These are phyloP conservation scores for Mugil cephalus DNA, from an alignment of 2,113 vertebrate species.

Conservation along the genomic window DNA sequence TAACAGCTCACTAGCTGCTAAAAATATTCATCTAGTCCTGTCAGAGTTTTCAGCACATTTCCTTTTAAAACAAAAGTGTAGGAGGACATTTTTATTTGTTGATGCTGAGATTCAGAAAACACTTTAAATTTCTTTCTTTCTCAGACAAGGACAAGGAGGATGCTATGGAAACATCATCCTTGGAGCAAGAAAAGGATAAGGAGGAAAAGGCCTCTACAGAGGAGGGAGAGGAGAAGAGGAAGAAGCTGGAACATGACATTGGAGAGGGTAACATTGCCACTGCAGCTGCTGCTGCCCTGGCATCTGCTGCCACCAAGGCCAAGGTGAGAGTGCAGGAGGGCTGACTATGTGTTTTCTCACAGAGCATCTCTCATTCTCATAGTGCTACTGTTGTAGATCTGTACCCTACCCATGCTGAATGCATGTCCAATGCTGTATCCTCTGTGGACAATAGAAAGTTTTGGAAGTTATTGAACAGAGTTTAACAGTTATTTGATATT, in stretches of 20 bases:
- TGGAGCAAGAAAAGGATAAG: constrained; percentile 91
- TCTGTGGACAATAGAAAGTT: too few relatives aligned
- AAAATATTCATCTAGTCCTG: too few relatives aligned
- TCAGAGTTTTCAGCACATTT: background rate
- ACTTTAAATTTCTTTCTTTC: background rate
- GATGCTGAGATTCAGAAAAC: background rate
- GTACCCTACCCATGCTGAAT: background rate
- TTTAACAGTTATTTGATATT: background rate
- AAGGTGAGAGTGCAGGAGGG: constrained; percentile 85
- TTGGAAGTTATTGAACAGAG: too few relatives aligned
- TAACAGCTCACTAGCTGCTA: too few relatives aligned
- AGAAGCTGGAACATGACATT: constrained; percentile 92
- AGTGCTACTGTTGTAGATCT: background rate
- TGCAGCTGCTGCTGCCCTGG: constrained; percentile 95
- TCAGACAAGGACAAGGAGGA: constrained; percentile 83
- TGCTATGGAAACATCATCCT: constrained; percentile 80
- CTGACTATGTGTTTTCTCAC: background rate
- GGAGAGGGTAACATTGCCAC: constrained; percentile 97
- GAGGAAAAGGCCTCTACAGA: constrained; percentile 88
- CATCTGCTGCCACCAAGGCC: constrained; percentile 98
- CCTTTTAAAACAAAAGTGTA: background rate
- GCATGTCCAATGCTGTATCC: too few relatives aligned
- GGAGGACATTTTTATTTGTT: background rate
- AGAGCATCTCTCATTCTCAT: background rate
- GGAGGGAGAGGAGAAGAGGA: constrained; percentile 88